A percentile compares a stretch with the other conserved stretches of the same genome.
phyloP scores from a whole-genome alignment of 2,797 vertebrate species.

The Cossypha polioptera region DNA sequence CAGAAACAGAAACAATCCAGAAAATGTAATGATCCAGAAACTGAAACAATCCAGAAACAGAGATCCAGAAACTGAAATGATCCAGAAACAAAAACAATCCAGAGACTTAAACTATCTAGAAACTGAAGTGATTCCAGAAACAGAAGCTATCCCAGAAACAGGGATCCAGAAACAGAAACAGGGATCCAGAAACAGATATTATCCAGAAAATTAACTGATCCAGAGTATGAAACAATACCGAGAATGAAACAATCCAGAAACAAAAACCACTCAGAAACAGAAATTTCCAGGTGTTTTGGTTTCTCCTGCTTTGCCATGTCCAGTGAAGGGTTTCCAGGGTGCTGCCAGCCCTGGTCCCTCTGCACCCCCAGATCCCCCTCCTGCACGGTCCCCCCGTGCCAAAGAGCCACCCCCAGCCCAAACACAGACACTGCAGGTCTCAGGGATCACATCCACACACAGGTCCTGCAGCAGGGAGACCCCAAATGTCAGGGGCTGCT shows the following conservation, averaged over 20 bases:
- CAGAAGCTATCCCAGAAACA: background rate
- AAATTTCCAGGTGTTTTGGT: background rate
- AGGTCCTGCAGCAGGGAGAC: slow-evolving; percentile 52
- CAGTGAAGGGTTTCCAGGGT: background rate
- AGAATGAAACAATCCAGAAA: background rate
- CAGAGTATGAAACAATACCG: background rate
- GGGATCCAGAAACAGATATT: background rate
- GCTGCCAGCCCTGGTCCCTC: background rate
- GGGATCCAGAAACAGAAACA: too few species aligned
- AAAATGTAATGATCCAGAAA: background rate
- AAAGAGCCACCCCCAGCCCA: background rate
- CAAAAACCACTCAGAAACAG: background rate
- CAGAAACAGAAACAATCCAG: background rate
- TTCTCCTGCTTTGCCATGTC: background rate
- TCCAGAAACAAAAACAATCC: background rate
- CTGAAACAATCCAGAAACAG: too few species aligned
- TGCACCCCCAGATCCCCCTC: background rate
- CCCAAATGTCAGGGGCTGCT: slow-evolving; percentile 19
- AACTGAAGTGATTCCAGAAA: too few species aligned
- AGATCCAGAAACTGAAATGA: too few species aligned
- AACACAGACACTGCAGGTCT: slow-evolving; percentile 12
- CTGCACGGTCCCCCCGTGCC: background rate
- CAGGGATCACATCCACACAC: slow-evolving; percentile 11
- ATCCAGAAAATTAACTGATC: too few species aligned
- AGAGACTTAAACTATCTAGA: too few species aligned